Evolutionary conservation across 2,888 invertebrate genomes (phyloP), one percentile per base, ranked within the genome.

Genomic region (Lomographa bimaculata): DNA sequence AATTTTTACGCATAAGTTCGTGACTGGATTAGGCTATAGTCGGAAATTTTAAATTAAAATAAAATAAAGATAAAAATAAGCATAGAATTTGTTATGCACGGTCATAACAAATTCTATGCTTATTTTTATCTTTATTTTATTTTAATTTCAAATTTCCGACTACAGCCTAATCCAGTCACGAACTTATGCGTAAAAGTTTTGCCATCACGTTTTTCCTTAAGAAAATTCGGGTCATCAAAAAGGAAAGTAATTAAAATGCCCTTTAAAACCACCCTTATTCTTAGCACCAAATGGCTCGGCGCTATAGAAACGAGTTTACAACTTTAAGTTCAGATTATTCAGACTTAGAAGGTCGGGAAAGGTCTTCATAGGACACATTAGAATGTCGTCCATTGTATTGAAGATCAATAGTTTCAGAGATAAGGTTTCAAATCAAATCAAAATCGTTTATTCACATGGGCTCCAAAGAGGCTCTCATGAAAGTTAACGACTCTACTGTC

Each of bases 171-270:
- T 18, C 10, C 10, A 24, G 18, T 23, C 9, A 19, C 7, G 8
- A 34, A 40, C 34, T 40, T 29, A 36, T 26, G 26, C 12, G 6
- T n/a, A 11, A 46, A 54, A 46, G 27, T 46, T 50, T 41, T 19
- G 27, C 34, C 28, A 40, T 34, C 41, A 34, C 39, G 35, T 21
- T 46, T 48, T 41, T 34, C 37, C 33, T 30, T 19, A 27, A 32
- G 30, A 29, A 35, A 46, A 50, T 34, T 33, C 38, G 28, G 35
- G 25, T 36, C 41, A 40, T 47, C 43, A 48, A 33, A 48, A 38
- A 40, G 24, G 28, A 34, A 50, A 54, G 48, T 54, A 54, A 50
- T 50, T 54, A 50, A 50, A 53, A 47, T 34, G 29, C 24, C 33
- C 27, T 39, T 21, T 25, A 18, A 24, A 33, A 14, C 18, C 33